phyloP scores from a whole-genome alignment of 2,797 vertebrate genomes.

The Aeoliscus strigatus region DNA sequence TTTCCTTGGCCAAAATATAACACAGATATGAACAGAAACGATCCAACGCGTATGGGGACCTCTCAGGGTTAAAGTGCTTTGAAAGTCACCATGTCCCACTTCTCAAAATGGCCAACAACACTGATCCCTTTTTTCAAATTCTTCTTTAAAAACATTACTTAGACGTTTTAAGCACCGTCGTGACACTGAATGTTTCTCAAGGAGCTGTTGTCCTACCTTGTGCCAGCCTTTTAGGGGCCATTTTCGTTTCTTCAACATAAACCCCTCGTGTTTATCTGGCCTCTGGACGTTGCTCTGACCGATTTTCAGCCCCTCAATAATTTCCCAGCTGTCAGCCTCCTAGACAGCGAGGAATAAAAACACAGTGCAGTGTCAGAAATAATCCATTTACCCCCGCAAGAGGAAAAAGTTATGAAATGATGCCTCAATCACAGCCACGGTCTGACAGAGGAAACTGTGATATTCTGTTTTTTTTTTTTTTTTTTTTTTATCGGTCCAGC shows the following conservation, averaged over 20 bases:
- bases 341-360: slow-evolving; percentile 58
- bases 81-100: too few species aligned
- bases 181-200: too few species aligned
- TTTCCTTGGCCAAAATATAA: too few species aligned
- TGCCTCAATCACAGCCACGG: slow-evolving; percentile 2
- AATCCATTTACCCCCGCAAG: slow-evolving; percentile 16
- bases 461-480: too few species aligned
- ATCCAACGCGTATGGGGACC: too few species aligned
- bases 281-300: slow-evolving; percentile 95
- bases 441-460: slow-evolving; percentile 14
- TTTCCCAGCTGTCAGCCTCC: slow-evolving; percentile 98
- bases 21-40: too few species aligned
- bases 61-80: too few species aligned
- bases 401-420: slow-evolving; percentile 14
- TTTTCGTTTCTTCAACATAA: slow-evolving; percentile 99
- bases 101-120: too few species aligned
- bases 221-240: slow-evolving; percentile 99
- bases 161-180: too few species aligned
- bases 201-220: slow-evolving; percentile 93
- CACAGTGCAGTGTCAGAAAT: slow-evolving; percentile 25
- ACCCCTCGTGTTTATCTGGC: slow-evolving; percentile 97
- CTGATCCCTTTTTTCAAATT: too few species aligned
- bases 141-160: too few species aligned
- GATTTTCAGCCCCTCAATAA: slow-evolving; percentile 97
- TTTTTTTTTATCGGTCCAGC: too few species aligned